Conservation (phyloP, 2,113 vertebrate genomes). For the Miniopterus natalensis region DNA sequence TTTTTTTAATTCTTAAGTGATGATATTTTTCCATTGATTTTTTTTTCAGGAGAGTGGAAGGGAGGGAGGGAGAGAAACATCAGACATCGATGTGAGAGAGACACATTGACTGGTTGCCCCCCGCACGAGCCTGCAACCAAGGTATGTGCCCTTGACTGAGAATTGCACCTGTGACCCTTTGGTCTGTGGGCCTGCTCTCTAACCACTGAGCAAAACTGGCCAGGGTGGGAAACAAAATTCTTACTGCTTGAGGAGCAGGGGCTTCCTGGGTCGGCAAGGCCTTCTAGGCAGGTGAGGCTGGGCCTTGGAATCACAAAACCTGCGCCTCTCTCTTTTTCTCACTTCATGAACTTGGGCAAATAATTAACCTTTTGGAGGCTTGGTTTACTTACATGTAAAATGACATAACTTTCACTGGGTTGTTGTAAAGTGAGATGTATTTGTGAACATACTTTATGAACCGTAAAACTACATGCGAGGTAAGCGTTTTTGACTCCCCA, state of each 20-base stretch:
- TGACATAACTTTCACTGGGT: neutral
- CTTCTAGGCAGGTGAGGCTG: neutral
- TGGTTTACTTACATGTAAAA: neutral
- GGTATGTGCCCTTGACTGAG: too few relatives aligned
- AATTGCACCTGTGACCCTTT: too few relatives aligned
- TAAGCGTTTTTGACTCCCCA: neutral
- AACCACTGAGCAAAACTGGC: too few relatives aligned
- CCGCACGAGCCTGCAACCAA: too few relatives aligned
- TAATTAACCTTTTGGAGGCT: constrained; percentile 14
- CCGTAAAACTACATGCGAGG: neutral
- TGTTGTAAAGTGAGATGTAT: neutral
- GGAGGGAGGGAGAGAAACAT: too few relatives aligned
- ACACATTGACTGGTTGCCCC: too few relatives aligned
- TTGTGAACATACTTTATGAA: neutral
- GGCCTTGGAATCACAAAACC: neutral
- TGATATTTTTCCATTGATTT: too few relatives aligned
- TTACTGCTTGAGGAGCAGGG: too few relatives aligned
- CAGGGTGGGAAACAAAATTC: neutral
- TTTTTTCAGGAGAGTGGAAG: too few relatives aligned
- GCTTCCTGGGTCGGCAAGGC: neutral
- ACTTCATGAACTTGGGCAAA: constrained; percentile 2
- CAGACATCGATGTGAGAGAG: too few relatives aligned
- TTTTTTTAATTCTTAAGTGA: too few relatives aligned
- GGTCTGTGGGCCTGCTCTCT: too few relatives aligned
- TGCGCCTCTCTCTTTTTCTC: neutral